Conservation (phyloP, 2,113 vertebrate species). For the Notothenia coriiceps region DNA sequence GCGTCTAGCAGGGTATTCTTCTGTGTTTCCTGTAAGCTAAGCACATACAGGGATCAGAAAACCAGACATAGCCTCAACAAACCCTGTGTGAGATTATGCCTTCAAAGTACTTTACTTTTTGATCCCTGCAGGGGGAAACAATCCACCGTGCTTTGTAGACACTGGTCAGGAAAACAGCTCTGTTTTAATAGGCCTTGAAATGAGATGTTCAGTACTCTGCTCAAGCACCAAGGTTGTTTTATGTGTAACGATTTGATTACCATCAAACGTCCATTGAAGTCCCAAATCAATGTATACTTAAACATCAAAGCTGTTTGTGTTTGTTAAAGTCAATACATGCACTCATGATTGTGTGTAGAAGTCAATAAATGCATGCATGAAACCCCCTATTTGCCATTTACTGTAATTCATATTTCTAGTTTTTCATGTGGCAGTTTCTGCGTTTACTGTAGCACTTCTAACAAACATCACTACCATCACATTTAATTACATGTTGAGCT, state of each 20-base stretch:
- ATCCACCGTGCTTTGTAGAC: not conserved
- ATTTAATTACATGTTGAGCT: no score
- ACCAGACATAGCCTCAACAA: slow-evolving; percentile 3
- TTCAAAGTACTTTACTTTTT: slow-evolving; percentile 40
- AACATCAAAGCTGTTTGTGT: not conserved
- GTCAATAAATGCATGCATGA: not conserved
- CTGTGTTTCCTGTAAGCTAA: slow-evolving; percentile 31
- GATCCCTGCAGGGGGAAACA: not conserved
- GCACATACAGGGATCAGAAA: slow-evolving; percentile 23
- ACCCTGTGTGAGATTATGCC: slow-evolving; percentile 1
- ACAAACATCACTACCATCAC: no score
- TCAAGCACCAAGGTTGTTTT: no score
- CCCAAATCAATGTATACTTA: not conserved
- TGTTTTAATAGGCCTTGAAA: not conserved
- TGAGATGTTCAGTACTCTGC: not conserved
- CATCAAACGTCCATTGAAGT: not conserved
- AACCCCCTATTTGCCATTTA: no score
- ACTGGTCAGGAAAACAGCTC: not conserved
- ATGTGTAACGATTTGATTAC: no score
- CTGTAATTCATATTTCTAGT: not conserved
- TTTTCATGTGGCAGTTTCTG: not conserved
- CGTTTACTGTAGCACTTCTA: not conserved
- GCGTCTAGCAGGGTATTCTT: slow-evolving; percentile 2
- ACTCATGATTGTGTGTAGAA: not conserved
- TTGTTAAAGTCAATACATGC: not conserved